A percentile compares a stretch with the other conserved stretches of the same genome.
phyloP scores from a whole-genome alignment of 2,113 vertebrate genomes.

The Sapayoa aenigma region DNA sequence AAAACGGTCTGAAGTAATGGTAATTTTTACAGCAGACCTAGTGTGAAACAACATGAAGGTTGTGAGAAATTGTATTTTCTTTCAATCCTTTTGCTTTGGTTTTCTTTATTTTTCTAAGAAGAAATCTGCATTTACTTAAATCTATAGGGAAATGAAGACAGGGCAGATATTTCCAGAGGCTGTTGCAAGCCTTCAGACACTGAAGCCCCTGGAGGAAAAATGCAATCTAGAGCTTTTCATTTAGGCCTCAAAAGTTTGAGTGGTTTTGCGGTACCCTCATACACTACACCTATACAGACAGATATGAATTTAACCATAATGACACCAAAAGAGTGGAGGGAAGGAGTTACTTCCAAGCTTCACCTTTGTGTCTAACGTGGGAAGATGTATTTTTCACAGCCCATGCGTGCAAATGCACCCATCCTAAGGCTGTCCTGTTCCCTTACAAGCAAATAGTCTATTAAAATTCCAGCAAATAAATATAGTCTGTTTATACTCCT shows the following conservation, averaged over 20 bases:
- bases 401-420: neutral
- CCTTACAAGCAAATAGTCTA: neutral
- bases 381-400: neutral
- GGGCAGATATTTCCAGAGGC: neutral
- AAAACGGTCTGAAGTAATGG: neutral
- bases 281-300: neutral
- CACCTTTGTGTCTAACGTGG: neutral
- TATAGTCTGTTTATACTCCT: neutral
- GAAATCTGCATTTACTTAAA: neutral
- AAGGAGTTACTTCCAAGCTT: neutral
- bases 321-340: neutral
- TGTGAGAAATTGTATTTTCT: neutral
- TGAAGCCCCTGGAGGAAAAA: neutral
- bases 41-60: neutral
- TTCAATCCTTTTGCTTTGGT: neutral
- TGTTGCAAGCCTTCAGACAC: neutral
- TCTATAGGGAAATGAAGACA: neutral
- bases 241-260: neutral
- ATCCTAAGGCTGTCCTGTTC: neutral
- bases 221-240: neutral
- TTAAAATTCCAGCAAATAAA: neutral
- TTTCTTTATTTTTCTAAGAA: neutral
- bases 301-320: neutral
- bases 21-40: neutral
- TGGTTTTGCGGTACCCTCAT: neutral